Base-by-base conservation (phyloP, 2,888 invertebrate genomes). In the Andrena chrysosceles region DNA sequence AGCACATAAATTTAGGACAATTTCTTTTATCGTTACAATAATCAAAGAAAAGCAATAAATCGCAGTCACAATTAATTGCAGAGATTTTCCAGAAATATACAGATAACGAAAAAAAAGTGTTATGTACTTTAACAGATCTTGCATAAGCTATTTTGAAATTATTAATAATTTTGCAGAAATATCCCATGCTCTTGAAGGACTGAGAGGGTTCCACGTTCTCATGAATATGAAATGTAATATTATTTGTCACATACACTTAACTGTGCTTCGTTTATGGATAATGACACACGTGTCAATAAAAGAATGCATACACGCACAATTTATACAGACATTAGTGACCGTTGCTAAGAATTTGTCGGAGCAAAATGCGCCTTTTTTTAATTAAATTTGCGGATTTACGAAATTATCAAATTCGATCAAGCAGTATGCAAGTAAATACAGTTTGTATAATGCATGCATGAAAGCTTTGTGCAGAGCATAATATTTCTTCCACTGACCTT, bases 401-500 rank as follows among this genome's bases (percentile, higher is more conserved):
- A 81, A 59, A 54, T 66, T 42, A 33, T 60, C 4, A 71, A 63
- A 54, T 64, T 72, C 49, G 4, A 31, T 63, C 23, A 33, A 74
- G 48, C 20, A 20, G n/a, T 59, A 62, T 48, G 54, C n/a, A 76
- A 69, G 64, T 33, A 77, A 67, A 68, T 56, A 60, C 35, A 1
- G 16, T 60, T 31, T 29, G 7, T 71, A 62, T 71, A 49, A 60
- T 68, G 49, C 82, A 83, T 70, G 69, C 77, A 71, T 77, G 70
- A 67, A 73, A 56, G 64, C 59, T 81, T 81, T 84, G 77, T 77
- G 82, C 83, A 81, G 52, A 71, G 54, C 59, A 77, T 73, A 54
- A 54, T 73, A 56, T 77, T 70, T 62, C 26, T 67, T 70, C 54
- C 42, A 62, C 52, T 63, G n/a, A 70, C 16, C n/a, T 71, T n/a